Evolutionary conservation across 2,888 invertebrate species (phyloP), one percentile per base, ranked within the genome.

Genomic region (Rugalucina vietnamica): DNA sequence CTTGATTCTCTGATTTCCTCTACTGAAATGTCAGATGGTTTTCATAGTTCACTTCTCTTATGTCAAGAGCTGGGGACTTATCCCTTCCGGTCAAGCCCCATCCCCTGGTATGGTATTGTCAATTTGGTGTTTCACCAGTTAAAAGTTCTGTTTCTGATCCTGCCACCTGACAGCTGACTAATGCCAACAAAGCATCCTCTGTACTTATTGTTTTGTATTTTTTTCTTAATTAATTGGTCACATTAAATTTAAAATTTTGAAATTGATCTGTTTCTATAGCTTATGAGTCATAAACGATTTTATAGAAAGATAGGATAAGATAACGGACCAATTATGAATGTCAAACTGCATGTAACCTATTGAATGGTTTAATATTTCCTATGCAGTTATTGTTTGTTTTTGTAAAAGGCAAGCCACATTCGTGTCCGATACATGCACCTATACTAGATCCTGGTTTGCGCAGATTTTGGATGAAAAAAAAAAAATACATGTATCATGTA

Each of bases 281-380:
- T n/a, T n/a, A 65, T 65, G 65, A 65, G 65, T 65, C 65, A 65
- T 65, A 34, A 10, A 14, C 29, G 18, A 34, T 34, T 65, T 32
- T 34, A 34, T 65, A 10, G 34, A 34, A 34, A 65, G 65, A 65
- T 65, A 65, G 65, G 65, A 65, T 65, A 65, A 65, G 65, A 65
- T 65, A 65, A 65, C 65, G 34, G 3, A 65, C 34, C 14, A 65
- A 65, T 65, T n/a, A 32, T 60, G 29, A 60, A 60, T 65, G 65
- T 34, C 21, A 5, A 12, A 43, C 43, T 65, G 34, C 10, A 4
- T 65, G 34, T 34, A 65, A 65, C 4, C n/a, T 34, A 29, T 65
- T 60, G 27, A 60, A 60, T n/a, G 4, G 54, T 54, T 54, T 54
- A 54, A 54, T 18, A 54, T 54, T 54, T 54, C 12, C 54, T 4